phyloP scores from a whole-genome alignment of 2,113 vertebrate genomes.

The Leucopternis melanops region DNA sequence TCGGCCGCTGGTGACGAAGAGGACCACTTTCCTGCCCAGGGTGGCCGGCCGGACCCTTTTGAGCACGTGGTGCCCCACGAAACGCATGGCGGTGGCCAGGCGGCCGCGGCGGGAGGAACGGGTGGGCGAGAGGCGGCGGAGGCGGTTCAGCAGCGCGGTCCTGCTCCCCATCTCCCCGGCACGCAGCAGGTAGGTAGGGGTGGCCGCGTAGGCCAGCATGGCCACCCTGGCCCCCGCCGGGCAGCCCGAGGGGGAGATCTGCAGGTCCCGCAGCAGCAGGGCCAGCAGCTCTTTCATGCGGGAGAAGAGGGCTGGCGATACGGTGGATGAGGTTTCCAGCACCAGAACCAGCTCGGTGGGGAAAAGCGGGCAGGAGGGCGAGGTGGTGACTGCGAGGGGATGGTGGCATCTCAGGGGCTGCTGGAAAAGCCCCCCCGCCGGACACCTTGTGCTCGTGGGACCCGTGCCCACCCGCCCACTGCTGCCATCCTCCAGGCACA shows the following conservation, averaged over 20 bases:
- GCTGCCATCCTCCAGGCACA: not conserved
- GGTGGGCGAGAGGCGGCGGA: not conserved
- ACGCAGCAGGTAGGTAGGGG: not conserved
- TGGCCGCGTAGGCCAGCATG: not conserved
- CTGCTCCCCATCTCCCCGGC: not conserved
- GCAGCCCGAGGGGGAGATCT: not conserved
- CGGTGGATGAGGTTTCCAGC: not conserved
- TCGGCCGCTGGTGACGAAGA: not conserved
- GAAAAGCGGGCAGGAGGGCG: not conserved
- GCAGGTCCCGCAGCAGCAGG: not conserved
- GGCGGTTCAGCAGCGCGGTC: not conserved
- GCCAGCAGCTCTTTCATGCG: not conserved
- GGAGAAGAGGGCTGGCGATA: not conserved
- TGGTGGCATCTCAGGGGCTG: not conserved
- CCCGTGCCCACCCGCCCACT: not conserved
- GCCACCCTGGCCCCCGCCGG: not conserved
- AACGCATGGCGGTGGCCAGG: not conserved
- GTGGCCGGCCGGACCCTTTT: not conserved
- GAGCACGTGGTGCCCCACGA: not conserved
- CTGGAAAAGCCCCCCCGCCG: not conserved
- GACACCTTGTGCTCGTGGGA: not conserved
- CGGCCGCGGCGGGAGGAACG: not conserved
- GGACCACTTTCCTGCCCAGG: not conserved
- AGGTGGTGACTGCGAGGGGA: not conserved
- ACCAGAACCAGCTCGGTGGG: not conserved